These are phyloP conservation scores for Drosophila pseudotalamancana DNA, from an alignment of 2,888 invertebrate species.

Conservation along the genomic window DNA sequence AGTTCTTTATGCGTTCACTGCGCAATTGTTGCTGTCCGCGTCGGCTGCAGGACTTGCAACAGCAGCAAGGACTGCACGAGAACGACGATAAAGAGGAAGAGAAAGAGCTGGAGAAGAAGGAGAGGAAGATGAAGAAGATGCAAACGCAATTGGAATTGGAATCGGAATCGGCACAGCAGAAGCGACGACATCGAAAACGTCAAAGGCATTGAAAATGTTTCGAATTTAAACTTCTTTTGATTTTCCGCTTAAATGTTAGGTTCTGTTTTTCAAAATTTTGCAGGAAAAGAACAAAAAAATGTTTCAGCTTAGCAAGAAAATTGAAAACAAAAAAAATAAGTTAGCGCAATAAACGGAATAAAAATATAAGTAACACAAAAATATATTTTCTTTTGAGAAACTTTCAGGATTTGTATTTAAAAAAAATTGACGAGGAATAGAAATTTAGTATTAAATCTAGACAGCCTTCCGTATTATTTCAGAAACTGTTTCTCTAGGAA, in stretches of 20 bases:
- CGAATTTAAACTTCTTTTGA: not conserved
- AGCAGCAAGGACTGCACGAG: slow-evolving; percentile 10
- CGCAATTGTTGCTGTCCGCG: slow-evolving; percentile 54
- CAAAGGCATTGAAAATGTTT: slow-evolving; percentile 10
- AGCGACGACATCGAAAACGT: slow-evolving; percentile 15
- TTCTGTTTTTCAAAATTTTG: not conserved
- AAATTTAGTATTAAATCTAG: too few relatives aligned
- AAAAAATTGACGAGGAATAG: too few relatives aligned
- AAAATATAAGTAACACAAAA: too few relatives aligned
- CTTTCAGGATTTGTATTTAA: too few relatives aligned
- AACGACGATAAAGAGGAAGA: slow-evolving; percentile 2
- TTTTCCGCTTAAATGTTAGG: slow-evolving; percentile 7
- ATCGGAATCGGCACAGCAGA: not conserved
- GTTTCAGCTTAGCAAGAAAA: slow-evolving; percentile 12
- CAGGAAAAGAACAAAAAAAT: slow-evolving; percentile 6
- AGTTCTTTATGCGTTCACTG: slow-evolving; percentile 66
- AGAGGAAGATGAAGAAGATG: not conserved
- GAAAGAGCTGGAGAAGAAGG: not conserved
- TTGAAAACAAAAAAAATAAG: not conserved
- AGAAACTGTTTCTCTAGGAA: too few relatives aligned
- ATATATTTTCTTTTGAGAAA: too few relatives aligned
- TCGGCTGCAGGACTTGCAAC: slow-evolving; percentile 26
- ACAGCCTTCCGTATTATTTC: too few relatives aligned
- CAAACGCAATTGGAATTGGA: not conserved
- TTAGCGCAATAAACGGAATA: too few relatives aligned